Base-by-base conservation (phyloP, 2,888 invertebrate species). In the Flexamia atlantica region DNA sequence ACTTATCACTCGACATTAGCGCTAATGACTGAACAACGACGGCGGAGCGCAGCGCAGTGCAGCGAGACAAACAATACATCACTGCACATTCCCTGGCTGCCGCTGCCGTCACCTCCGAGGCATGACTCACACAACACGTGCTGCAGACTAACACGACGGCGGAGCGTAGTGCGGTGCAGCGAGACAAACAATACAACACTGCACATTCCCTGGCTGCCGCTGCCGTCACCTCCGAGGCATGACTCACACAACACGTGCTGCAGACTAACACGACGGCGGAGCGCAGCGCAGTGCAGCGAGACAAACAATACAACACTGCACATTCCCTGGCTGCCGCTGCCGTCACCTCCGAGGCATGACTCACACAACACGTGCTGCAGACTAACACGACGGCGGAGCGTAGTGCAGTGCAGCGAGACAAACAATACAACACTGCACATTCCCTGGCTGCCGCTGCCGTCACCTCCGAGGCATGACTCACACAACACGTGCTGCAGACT, bases 1-100 rank as follows among this genome's bases (percentile, higher is more conserved):
- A 64, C 64, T 64, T 64, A 64, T 64, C 64, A 64, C 64, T 64
- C 30, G 25, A 28, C 64, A 64, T 64, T 30, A 64, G 64, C 64
- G 64, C 30, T 28, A 64, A 64, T 64, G 64, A 64, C 17, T 30
- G 64, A 30, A 28, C 30, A 64, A 64, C 30, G 64, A 64, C 30
- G 30, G 25, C 23, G 14, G 57, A 23, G 57, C 36, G 9, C 36
- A 7, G n/a, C 36, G 36, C 36, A 9, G n/a, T n/a, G 50, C 36
- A 36, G n/a, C n/a, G 50, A 14, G 50, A 50, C 50, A 17, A n/a
- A 14, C 50, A 50, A 50, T n/a, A 50, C 50, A 3, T 7, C 5
- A 50, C 14, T 50, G 50, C 50, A n/a, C 50, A 50, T 14, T 50
- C 50, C 12, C 50, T 50, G 36, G 9, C 36, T 36, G 9, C 36